phyloP scores from a whole-genome alignment of 2,113 vertebrate genomes.

The Oryzias celebensis region DNA sequence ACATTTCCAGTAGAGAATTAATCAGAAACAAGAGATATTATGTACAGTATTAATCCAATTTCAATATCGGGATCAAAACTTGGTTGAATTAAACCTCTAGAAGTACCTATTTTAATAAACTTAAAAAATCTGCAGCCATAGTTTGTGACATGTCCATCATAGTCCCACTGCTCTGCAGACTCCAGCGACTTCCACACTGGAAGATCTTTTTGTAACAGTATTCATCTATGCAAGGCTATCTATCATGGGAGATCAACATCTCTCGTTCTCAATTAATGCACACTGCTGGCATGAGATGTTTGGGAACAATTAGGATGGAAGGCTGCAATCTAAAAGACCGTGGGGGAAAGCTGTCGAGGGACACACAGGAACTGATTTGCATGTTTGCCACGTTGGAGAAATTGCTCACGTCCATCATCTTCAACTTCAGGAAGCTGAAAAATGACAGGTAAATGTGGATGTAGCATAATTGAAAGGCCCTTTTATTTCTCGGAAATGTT shows the following conservation, averaged over 20 bases:
- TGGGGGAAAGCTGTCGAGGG: conserved; percentile 40
- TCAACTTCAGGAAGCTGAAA: conserved; percentile 49
- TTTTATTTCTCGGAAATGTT: background rate
- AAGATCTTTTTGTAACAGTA: conserved; percentile 21
- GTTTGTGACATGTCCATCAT: too few relatives aligned
- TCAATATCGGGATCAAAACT: too few relatives aligned
- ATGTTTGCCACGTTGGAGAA: conserved; percentile 58
- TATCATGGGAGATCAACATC: conserved; percentile 54
- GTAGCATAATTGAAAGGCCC: conserved; percentile 49
- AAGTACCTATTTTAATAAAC: too few relatives aligned
- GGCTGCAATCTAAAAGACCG: conserved; percentile 55
- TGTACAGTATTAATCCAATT: too few relatives aligned
- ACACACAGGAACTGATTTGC: conserved; percentile 58
- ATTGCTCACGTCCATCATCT: conserved; percentile 69
- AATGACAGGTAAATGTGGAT: conserved; percentile 61
- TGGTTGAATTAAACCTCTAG: too few relatives aligned
- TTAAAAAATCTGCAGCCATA: too few relatives aligned
- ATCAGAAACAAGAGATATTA: too few relatives aligned
- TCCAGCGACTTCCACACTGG: too few relatives aligned
- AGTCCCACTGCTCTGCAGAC: too few relatives aligned
- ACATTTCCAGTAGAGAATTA: too few relatives aligned
- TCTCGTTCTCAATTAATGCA: conserved; percentile 57
- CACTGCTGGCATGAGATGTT: conserved; percentile 52
- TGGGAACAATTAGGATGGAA: conserved; percentile 65
- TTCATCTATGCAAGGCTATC: conserved; percentile 40